Conservation (phyloP, 2,888 invertebrate genomes). For the Exocentrus adspersus region DNA sequence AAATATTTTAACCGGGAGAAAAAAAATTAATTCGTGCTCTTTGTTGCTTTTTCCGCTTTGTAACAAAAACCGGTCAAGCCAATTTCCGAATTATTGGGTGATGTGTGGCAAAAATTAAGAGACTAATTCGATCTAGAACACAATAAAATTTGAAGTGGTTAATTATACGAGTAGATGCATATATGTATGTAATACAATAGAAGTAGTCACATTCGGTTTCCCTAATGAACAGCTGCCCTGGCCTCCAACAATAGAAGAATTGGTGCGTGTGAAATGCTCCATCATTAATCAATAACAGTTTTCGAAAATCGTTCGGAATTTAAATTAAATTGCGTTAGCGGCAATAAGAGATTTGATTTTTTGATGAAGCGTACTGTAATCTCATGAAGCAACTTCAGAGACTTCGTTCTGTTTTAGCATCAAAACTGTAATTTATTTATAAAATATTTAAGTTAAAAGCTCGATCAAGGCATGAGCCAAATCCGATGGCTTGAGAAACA, state of each 20-base stretch:
- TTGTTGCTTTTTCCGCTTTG: slow-evolving; percentile 25
- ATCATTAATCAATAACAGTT: slow-evolving; percentile 56
- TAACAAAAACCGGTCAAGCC: slow-evolving; percentile 40
- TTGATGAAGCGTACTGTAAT: neutral
- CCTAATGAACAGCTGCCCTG: slow-evolving; percentile 54
- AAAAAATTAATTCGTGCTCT: neutral
- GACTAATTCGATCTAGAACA: slow-evolving; percentile 51
- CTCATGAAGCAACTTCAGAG: too few species aligned
- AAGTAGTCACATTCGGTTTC: slow-evolving; percentile 42
- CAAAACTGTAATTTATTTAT: too few species aligned
- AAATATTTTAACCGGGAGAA: too few species aligned
- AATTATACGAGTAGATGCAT: slow-evolving; percentile 43
- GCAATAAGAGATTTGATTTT: neutral
- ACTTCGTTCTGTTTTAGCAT: too few species aligned
- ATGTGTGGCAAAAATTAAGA: slow-evolving; percentile 45
- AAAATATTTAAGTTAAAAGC: too few species aligned
- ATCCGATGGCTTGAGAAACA: too few species aligned
- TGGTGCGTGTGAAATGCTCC: slow-evolving; percentile 57
- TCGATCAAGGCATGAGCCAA: too few species aligned
- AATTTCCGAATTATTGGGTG: slow-evolving; percentile 34
- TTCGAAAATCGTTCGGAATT: slow-evolving; percentile 48
- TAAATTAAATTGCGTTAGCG: slow-evolving; percentile 37
- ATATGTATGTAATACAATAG: slow-evolving; percentile 48
- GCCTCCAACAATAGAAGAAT: slow-evolving; percentile 52
- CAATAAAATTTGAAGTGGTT: slow-evolving; percentile 49